These are phyloP conservation scores for Brachyptera risi DNA, from an alignment of 2,888 invertebrate genomes.

Conservation along the genomic window DNA sequence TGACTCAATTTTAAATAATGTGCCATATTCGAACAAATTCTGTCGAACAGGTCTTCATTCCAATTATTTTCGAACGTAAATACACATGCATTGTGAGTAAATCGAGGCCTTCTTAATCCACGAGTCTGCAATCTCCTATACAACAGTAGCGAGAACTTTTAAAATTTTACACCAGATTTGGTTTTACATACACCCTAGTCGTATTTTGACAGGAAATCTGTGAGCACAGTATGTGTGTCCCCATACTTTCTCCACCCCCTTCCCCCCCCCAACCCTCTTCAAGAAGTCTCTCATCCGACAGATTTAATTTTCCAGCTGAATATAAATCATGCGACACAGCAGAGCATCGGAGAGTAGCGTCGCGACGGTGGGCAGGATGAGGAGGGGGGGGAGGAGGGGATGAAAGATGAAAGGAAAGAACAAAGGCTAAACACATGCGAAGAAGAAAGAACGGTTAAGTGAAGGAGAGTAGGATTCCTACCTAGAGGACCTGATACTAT, in stretches of 20 bases:
- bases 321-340: slow-evolving; percentile 25
- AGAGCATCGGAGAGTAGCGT: slow-evolving; percentile 15
- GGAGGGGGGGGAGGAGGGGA: not conserved
- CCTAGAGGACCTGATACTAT: too few species aligned
- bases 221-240: not conserved
- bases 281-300: slow-evolving; percentile 23
- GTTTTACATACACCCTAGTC: slow-evolving; percentile 7
- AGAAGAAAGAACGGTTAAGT: slow-evolving; percentile 20
- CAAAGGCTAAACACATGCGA: slow-evolving; percentile 20
- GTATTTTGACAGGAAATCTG: slow-evolving; percentile 18
- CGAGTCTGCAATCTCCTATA: too few species aligned
- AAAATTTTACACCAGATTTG: too few species aligned
- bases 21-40: too few species aligned
- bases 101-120: too few species aligned
- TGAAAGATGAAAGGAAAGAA: slow-evolving; percentile 18
- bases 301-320: slow-evolving; percentile 27
- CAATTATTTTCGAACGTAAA: too few species aligned
- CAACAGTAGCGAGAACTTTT: too few species aligned
- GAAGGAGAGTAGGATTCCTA: slow-evolving; percentile 11
- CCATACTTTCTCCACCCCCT: slow-evolving; percentile 9
- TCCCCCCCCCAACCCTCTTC: slow-evolving; percentile 1
- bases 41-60: too few species aligned
- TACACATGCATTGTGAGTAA: too few species aligned
- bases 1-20: too few species aligned
- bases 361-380: not conserved